Base-by-base conservation (phyloP, 2,888 invertebrate species). In the Priocnemis perturbator region DNA sequence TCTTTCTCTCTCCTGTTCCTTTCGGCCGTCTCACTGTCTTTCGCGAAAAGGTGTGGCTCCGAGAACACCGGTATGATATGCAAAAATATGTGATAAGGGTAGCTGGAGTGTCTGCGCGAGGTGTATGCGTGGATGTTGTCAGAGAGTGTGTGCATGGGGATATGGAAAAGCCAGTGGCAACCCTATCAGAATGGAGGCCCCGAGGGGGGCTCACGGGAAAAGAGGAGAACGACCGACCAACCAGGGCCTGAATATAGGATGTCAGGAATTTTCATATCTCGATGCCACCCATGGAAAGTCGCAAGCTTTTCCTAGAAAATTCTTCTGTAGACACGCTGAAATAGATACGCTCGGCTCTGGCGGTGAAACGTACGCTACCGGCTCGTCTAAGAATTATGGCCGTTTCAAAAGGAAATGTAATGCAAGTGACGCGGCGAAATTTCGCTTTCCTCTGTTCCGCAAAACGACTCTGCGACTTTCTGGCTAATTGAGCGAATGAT, bases 181-280 rank as follows among this genome's bases (percentile, higher is more conserved):
- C 82, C 80, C 82, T 84, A 84, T 84, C 83, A 81, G 79, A 82
- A 72, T 77, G 71, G 69, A 69, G 79, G 81, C 20, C 79, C 83
- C 83, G 79, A 71, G 69, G 81, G 81, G 81, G 70, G 77, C 73
- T 75, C 72, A 57, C 71, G 73, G 69, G 45, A 66, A 67, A 70
- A 78, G 73, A 74, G 68, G 69, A 76, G 69, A 72, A 69, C 76
- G 69, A 77, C 73, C 73, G 71, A 78, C 77, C 75, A 69, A 74
- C 71, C 77, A 69, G 64, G 77, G 74, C 76, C 76, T 79, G 79
- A 80, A 80, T 81, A 81, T 78, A 81, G 78, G 77, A 84, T 74
- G 84, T 78, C 77, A 82, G 76, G 85, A 85, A 85, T 84, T 85
- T 85, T 85, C 83, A 86, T 86, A 85, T 85, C 84, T 83, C 82